phyloP scores from a whole-genome alignment of 2,888 invertebrate species.

The Chaetogeoica ovagalla region DNA sequence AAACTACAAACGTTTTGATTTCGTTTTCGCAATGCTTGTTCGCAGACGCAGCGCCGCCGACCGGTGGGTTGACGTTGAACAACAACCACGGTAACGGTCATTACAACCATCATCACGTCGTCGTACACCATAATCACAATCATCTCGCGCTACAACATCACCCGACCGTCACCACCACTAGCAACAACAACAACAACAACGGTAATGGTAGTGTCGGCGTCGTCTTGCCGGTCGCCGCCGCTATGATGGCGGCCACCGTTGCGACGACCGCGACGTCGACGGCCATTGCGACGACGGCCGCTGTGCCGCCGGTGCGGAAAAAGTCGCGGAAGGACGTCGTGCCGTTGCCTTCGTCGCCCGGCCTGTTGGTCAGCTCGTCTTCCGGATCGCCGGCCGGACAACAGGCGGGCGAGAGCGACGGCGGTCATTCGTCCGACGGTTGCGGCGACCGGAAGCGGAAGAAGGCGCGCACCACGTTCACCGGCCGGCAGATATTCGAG shows the following conservation, averaged over 20 bases:
- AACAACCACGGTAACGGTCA: not conserved
- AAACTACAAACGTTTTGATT: too few species aligned
- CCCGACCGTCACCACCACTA: not conserved
- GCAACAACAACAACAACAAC: too few species aligned
- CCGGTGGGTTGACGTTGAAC: constrained; percentile 11
- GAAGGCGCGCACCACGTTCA: constrained; percentile 93
- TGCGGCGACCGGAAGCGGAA: constrained; percentile 68
- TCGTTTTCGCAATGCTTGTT: not conserved
- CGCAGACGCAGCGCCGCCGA: constrained; percentile 1
- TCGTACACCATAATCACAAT: not conserved
- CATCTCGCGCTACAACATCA: not conserved
- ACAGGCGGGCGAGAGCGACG: constrained; percentile 55
- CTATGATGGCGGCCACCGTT: not conserved
- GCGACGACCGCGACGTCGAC: not conserved
- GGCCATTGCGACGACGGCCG: not conserved
- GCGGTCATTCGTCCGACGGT: constrained; percentile 56
- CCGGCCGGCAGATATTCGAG: constrained; percentile 94
- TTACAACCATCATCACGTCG: not conserved
- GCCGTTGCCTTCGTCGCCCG: constrained; percentile 53
- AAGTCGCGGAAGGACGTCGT: constrained; percentile 62
- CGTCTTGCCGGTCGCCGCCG: too few species aligned
- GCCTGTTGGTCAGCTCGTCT: constrained; percentile 49
- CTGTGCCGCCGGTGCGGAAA: constrained; percentile 54
- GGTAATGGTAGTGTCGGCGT: too few species aligned
- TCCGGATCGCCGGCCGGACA: constrained; percentile 53